Evolutionary conservation across 2,888 invertebrate species (phyloP).

Genomic region (Parnassius smintheus): DNA sequence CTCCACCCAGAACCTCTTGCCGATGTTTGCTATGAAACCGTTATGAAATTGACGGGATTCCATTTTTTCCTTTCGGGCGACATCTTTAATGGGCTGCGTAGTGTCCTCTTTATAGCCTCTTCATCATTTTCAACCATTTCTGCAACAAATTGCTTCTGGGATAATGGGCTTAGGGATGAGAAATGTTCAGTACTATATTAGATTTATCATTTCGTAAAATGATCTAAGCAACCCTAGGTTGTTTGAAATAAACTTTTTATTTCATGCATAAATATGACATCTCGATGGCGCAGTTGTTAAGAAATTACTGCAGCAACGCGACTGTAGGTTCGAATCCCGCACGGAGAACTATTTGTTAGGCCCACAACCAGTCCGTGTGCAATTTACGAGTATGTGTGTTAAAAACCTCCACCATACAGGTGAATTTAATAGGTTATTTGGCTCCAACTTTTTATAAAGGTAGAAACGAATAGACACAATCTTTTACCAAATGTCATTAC

Average conservation of each 20-base stretch:
- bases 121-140: conserved; percentile 27
- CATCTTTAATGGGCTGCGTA: conserved; percentile 23
- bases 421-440: too few species aligned
- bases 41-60: conserved; percentile 59
- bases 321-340: too few species aligned
- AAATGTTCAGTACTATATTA: conserved; percentile 20
- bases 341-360: too few species aligned
- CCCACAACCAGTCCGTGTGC: too few species aligned
- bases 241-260: neutral
- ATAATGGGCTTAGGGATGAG: conserved; percentile 20
- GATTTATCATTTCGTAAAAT: conserved; percentile 22
- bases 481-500: too few species aligned
- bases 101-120: conserved; percentile 28
- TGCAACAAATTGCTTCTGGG: conserved; percentile 27
- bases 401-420: too few species aligned
- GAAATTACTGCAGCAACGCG: too few species aligned
- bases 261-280: too few species aligned
- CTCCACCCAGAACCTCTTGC: neutral
- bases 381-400: too few species aligned
- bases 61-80: conserved; percentile 16
- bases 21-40: conserved; percentile 50
- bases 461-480: too few species aligned
- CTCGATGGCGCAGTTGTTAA: too few species aligned
- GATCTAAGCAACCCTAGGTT: conserved; percentile 6
- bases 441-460: too few species aligned